Base-by-base conservation (phyloP, 2,888 invertebrate species). In the Chaitophorus viminalis region DNA sequence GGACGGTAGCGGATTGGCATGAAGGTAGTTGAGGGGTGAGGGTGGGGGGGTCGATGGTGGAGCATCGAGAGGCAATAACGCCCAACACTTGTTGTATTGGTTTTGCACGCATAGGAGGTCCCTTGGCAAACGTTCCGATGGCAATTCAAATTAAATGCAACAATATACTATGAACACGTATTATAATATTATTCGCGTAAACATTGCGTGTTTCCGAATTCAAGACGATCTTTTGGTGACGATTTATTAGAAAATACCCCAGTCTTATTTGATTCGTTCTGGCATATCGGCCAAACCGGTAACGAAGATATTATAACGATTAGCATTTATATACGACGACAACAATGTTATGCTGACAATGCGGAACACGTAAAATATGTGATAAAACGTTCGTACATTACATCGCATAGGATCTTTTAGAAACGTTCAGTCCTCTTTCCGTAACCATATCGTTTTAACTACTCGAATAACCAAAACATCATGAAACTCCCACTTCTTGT, bases 1-100 rank as follows among this genome's bases (percentile, higher is more conserved):
- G 8, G n/a, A 39, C 14, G 54, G 65, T n/a, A n/a, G 39, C 21
- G 70, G 60, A 39, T 39, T 39, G 39, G 39, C 39, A 39, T n/a
- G 65, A n/a, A n/a, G n/a, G n/a, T n/a, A n/a, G n/a, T n/a, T n/a
- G n/a, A n/a, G n/a, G n/a, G n/a, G n/a, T n/a, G n/a, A n/a, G n/a
- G n/a, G n/a, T 14, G 60, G 5, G n/a, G 54, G 60, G 18, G 72
- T n/a, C n/a, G n/a, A n/a, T 9, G 21, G 36, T 60, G 52, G 46
- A 75, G n/a, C 65, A 70, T 85, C 78, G 70, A 72, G 75, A 65
- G 72, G 86, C 78, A 79, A 86, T 72, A 87, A 74, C 87, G 74
- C 75, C 81, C 86, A n/a, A 87, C 87, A 81, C 79, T 87, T 87
- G 87, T 87, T 65, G 87, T 81, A 70, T 87, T 74, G 87, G 81